Percentiles rank a stretch among this genome's conserved stretches.
phyloP scores from a whole-genome alignment of 2,113 vertebrate species.

The Cephalopterus ornatus region DNA sequence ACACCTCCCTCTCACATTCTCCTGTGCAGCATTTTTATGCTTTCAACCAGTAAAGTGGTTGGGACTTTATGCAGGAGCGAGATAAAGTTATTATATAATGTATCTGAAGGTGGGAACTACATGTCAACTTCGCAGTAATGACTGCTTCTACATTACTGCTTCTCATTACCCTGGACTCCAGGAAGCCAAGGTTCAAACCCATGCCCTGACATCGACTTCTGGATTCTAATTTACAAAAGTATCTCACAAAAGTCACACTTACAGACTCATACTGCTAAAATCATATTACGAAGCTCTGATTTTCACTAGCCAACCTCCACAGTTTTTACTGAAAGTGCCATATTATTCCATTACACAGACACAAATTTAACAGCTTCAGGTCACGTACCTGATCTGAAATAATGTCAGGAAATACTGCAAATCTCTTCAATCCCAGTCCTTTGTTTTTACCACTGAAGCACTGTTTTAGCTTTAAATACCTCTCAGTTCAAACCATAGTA shows the following conservation, averaged over 20 bases:
- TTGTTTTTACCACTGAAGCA: neutral
- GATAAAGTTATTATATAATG: neutral
- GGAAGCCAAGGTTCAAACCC: neutral
- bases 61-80: neutral
- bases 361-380: neutral
- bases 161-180: neutral
- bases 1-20: neutral
- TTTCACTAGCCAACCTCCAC: neutral
- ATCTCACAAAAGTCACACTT: neutral
- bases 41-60: neutral
- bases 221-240: neutral
- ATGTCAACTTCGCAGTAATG: neutral
- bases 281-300: neutral
- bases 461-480: neutral
- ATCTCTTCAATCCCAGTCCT: neutral
- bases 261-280: neutral
- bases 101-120: neutral
- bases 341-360: neutral
- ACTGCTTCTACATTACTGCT: neutral
- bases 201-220: neutral
- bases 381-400: neutral
- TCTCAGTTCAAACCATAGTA: neutral
- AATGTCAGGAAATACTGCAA: neutral
- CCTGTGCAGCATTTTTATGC: neutral
- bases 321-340: neutral